Percentiles rank a stretch among this genome's conserved stretches.
Conservation (phyloP, 2,888 invertebrate species). For the Drosophila rellima region DNA sequence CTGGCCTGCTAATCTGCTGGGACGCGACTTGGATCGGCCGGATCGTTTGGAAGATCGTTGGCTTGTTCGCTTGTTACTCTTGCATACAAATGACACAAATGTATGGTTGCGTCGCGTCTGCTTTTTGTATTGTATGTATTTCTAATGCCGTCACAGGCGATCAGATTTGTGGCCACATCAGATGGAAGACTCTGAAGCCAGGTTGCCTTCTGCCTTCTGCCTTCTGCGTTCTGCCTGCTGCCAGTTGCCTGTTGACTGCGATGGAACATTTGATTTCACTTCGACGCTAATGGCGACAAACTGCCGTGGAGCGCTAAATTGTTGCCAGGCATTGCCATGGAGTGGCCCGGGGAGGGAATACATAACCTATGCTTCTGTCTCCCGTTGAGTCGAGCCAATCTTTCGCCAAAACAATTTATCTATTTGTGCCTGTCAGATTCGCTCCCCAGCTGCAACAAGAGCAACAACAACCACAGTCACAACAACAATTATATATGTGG, state of each 20-base stretch:
- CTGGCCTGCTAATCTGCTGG: conserved; percentile 72
- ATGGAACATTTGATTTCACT: conserved; percentile 74
- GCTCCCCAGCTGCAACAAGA: conserved; percentile 15
- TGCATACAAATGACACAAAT: conserved; percentile 85
- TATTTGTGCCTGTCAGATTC: conserved; percentile 50
- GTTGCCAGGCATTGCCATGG: conserved; percentile 50
- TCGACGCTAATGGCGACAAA: conserved; percentile 85
- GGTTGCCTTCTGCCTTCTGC: conserved; percentile 12
- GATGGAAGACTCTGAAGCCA: conserved; percentile 47
- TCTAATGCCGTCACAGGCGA: conserved; percentile 80
- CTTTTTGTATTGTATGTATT: conserved; percentile 78
- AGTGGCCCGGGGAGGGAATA: conserved; percentile 16
- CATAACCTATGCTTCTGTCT: conserved; percentile 32
- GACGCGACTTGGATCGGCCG: conserved; percentile 54
- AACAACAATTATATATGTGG: conserved; percentile 5
- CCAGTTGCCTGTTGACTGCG: conserved; percentile 25
- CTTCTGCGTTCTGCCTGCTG: conserved; percentile 27
- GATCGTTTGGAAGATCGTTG: conserved; percentile 33
- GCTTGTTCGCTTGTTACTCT: conserved; percentile 79
- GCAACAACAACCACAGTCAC: neutral
- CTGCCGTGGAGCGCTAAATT: conserved; percentile 83
- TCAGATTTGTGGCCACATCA: conserved; percentile 73
- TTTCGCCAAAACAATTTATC: conserved; percentile 65
- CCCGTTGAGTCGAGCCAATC: conserved; percentile 43
- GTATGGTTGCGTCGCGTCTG: conserved; percentile 66